Evolutionary conservation across 2,113 vertebrate genomes (phyloP), one percentile per base, ranked within the genome.

Genomic region (Athene noctua): DNA sequence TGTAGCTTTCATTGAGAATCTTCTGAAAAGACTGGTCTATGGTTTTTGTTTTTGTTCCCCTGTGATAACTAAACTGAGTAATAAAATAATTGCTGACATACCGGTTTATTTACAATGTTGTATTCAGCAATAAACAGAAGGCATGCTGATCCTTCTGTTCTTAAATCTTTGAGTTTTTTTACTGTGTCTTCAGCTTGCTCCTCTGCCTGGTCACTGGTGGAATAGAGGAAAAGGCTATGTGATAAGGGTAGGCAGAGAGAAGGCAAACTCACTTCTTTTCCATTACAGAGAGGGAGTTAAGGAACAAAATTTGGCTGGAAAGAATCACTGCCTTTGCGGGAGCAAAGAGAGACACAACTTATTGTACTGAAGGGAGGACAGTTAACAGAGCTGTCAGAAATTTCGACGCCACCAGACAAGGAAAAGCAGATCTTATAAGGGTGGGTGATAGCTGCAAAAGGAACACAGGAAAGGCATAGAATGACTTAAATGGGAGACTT

Each of bases 51-150:
- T 92, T 88, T 75, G 57, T 82, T 82, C 79, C 67, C 82, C 66
- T 63, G 65, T 88, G 90, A 78, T 86, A 93, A 71, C 93, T 88
- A 80, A 91, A 87, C 57, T 40, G 27, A 74, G 72, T 78, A 83
- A 92, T 80, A 92, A 82, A 93, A 77, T 86, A 94, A 93, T 80
- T 55, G 61, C 80, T 80, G 67, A 44, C 83, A 73, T 72, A 79
- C 25, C 1, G 0, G 57, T 91, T 90, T 85, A 62, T 90, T 94
- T 55, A 75, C 61, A 71, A 5, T 15, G 26, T 23, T 23, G 61
- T 63, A 40, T 61, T 90, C 68, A 65, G 42, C 72, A 88, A 26
- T 13, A 86, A 79, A 78, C 62, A 87, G 70, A 86, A 77, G 40
- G 38, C 63, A 15, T 10, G 59, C 67, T 83, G 63, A 63, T 70